Percentiles rank a stretch among this genome's conserved stretches.
These are phyloP conservation scores for Lycaena phlaeas DNA, from an alignment of 2,888 invertebrate species.

Conservation along the genomic window DNA sequence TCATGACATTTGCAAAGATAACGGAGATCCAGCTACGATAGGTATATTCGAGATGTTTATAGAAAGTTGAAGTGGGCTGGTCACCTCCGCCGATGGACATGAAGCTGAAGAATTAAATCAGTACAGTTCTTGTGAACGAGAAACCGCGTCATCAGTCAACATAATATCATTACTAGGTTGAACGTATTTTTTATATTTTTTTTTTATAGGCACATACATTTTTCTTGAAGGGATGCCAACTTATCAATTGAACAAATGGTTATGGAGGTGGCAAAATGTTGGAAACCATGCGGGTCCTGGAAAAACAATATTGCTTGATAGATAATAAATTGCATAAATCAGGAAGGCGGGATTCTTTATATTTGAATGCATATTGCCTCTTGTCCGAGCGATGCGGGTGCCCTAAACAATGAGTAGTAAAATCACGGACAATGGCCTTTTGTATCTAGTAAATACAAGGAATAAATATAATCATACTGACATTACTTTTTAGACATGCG, in stretches of 20 bases:
- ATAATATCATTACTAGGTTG: too few relatives aligned
- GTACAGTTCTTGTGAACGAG: too few relatives aligned
- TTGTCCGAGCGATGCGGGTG: constrained; percentile 5
- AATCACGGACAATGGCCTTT: constrained; percentile 10
- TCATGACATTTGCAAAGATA: constrained; percentile 20
- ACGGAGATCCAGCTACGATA: constrained; percentile 18
- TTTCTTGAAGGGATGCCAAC: too few relatives aligned
- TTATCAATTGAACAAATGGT: too few relatives aligned
- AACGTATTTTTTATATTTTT: too few relatives aligned
- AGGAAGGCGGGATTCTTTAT: constrained; percentile 9
- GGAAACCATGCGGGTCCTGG: too few relatives aligned
- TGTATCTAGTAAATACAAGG: constrained; percentile 9
- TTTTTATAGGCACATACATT: too few relatives aligned
- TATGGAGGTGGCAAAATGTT: too few relatives aligned
- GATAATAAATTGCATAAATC: constrained; percentile 8
- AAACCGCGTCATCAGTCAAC: too few relatives aligned
- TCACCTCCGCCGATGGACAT: too few relatives aligned
- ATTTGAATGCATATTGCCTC: constrained; percentile 9
- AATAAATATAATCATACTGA: constrained; percentile 8
- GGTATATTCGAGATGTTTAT: background rate
- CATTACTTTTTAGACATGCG: constrained; percentile 1
- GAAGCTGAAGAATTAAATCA: too few relatives aligned
- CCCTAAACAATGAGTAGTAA: constrained; percentile 10
- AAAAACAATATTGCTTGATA: constrained; percentile 6
- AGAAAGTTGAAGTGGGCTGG: too few relatives aligned